Evolutionary conservation across 2,797 vertebrate species (phyloP).

Genomic region (Adelosebastes latens): DNA sequence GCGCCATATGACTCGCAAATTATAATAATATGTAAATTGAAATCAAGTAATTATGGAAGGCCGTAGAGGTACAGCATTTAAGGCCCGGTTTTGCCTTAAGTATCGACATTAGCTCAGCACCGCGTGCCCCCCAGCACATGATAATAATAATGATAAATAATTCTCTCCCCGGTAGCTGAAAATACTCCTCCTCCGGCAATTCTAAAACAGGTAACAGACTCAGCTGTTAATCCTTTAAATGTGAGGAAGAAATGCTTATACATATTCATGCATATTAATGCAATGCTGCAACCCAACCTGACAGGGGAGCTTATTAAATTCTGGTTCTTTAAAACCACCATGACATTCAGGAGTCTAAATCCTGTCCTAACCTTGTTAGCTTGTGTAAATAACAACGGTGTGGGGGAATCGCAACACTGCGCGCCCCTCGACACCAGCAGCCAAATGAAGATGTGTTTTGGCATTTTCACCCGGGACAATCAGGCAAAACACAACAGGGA

Average conservation of each 20-base stretch:
- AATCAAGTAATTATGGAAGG: slow-evolving; percentile 48
- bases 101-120: slow-evolving; percentile 41
- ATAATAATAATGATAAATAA: slow-evolving; percentile 68
- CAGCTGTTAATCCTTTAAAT: slow-evolving; percentile 75
- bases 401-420: slow-evolving; percentile 41
- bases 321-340: slow-evolving; percentile 70
- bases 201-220: slow-evolving; percentile 77
- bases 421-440: slow-evolving; percentile 30
- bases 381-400: slow-evolving; percentile 79
- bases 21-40: slow-evolving; percentile 57
- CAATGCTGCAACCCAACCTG: slow-evolving; percentile 71
- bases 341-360: slow-evolving; percentile 83
- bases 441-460: slow-evolving; percentile 60
- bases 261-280: slow-evolving; percentile 81
- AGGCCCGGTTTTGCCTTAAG: slow-evolving; percentile 39
- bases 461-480: slow-evolving; percentile 46
- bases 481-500: slow-evolving; percentile 29
- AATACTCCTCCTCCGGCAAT: slow-evolving; percentile 60
- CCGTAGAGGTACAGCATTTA: slow-evolving; percentile 30
- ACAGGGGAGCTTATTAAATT: slow-evolving; percentile 82
- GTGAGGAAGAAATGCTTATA: slow-evolving; percentile 73
- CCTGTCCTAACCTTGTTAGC: slow-evolving; percentile 80
- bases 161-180: slow-evolving; percentile 27
- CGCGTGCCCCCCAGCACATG: slow-evolving; percentile 29
- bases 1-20: slow-evolving; percentile 14